A percentile compares a stretch with the other conserved stretches of the same genome.
phyloP scores from a whole-genome alignment of 2,888 invertebrate genomes.

The Drosophila merina region DNA sequence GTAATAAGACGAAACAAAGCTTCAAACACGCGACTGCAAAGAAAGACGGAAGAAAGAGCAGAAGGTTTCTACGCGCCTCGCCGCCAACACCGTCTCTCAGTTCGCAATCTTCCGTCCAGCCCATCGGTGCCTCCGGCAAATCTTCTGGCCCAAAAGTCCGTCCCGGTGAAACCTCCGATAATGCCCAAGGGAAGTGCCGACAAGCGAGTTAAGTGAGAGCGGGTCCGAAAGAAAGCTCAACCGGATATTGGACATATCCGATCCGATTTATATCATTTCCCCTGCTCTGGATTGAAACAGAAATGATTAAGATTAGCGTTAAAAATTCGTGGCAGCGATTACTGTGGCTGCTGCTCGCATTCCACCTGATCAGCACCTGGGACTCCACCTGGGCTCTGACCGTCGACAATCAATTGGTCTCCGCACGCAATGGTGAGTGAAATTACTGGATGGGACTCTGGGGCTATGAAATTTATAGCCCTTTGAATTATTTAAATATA shows the following conservation, averaged over 20 bases:
- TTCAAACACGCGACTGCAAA: slow-evolving; percentile 62
- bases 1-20: slow-evolving; percentile 44
- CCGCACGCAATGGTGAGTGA: slow-evolving; percentile 83
- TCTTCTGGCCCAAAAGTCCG: slow-evolving; percentile 16
- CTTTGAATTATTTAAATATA: not conserved
- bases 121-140: slow-evolving; percentile 54
- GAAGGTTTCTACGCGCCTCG: slow-evolving; percentile 67
- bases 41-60: slow-evolving; percentile 48
- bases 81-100: slow-evolving; percentile 50
- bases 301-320: slow-evolving; percentile 38
- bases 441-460: not conserved
- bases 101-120: slow-evolving; percentile 60
- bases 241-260: slow-evolving; percentile 11
- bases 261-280: slow-evolving; percentile 1
- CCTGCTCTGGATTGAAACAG: not conserved
- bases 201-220: slow-evolving; percentile 35
- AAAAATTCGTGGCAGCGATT: slow-evolving; percentile 20
- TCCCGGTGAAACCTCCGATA: slow-evolving; percentile 36
- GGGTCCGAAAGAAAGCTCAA: slow-evolving; percentile 18
- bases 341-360: slow-evolving; percentile 40
- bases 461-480: not conserved
- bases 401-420: slow-evolving; percentile 83
- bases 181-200: slow-evolving; percentile 49
- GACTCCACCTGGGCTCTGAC: slow-evolving; percentile 61
- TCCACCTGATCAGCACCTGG: slow-evolving; percentile 52